Evolutionary conservation across 2,113 vertebrate genomes (phyloP), one percentile per base, ranked within the genome.

Genomic region (Clarias batrachus): DNA sequence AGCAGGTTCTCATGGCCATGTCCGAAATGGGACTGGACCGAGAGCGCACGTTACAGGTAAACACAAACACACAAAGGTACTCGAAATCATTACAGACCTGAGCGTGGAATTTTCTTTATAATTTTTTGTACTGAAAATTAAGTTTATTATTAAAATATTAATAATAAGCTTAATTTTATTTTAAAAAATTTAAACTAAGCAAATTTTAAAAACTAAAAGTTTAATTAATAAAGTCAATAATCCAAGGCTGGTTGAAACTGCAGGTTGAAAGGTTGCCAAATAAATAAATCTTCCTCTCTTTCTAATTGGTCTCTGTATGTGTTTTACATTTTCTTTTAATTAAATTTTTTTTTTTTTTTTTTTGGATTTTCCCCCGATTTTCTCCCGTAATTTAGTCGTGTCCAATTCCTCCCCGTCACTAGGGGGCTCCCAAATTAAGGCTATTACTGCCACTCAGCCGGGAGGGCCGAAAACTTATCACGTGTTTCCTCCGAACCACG

Each of bases 1-100:
- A 99, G 88, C 97, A 99, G 30, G 96, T 99, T 86, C 91, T 99
- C 86, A 92, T 97, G 89, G 97, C 96, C 30, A 99, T 99, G 98
- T 96, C 93, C 0, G 97, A 99, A 74, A 98, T 99, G 97, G 98
- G 97, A 48, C 93, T 99, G 93, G 97, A 99, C 90, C 95, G 96
- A 84, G 98, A 99, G 73, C 96, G 96, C 90, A 97, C 96, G 0
- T 85, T 99, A 37, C 97, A 99, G 97, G 98, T 97, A 88, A n/a
- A 66, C 68, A 81, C 16, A 33, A 1, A 62, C 16, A 68, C 21
- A 21, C 21, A 27, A 57, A 33, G 13, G 23, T 65, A 54, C 41
- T 41, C 17, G 2, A 30, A 78, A 57, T 79, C 12, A 21, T 27
- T 30, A 33, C 25, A 59, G 54, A 54, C 4, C 73, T 13, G 37